A percentile compares a stretch with the other conserved stretches of the same genome.
Conservation (phyloP, 2,888 invertebrate species). For the Hydriomena furcata region DNA sequence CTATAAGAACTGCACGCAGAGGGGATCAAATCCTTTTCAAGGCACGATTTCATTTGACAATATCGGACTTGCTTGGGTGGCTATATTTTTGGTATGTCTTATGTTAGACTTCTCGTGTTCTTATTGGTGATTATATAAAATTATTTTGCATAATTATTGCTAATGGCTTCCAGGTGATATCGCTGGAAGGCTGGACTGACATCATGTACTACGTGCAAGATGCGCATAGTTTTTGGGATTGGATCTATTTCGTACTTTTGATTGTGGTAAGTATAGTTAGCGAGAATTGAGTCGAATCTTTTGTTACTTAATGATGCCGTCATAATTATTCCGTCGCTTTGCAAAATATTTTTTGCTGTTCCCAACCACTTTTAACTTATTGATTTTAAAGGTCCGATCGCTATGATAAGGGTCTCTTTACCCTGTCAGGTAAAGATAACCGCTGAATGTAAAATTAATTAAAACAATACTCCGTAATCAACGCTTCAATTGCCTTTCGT, state of each 20-base stretch:
- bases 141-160: no score
- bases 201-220: slow-evolving; percentile 99
- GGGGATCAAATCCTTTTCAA: slow-evolving; percentile 98
- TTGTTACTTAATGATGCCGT: no score
- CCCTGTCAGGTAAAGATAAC: slow-evolving; percentile 28
- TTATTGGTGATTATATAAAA: no score
- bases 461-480: slow-evolving; percentile 27
- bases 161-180: slow-evolving; percentile 91
- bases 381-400: slow-evolving; percentile 6
- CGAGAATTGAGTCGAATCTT: neutral
- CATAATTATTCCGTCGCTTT: no score
- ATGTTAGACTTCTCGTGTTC: no score
- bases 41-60: slow-evolving; percentile 99
- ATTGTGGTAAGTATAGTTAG: slow-evolving; percentile 93
- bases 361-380: slow-evolving; percentile 1
- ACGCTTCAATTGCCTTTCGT: slow-evolving; percentile 21
- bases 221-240: slow-evolving; percentile 99
- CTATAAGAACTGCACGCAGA: slow-evolving; percentile 96
- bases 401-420: slow-evolving; percentile 28
- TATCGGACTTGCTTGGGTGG: slow-evolving; percentile 99
- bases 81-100: slow-evolving; percentile 97
- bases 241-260: slow-evolving; percentile 99
- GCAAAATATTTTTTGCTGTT: neutral
- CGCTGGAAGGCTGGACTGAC: slow-evolving; percentile 99
- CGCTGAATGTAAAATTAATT: slow-evolving; percentile 25